phyloP scores from a whole-genome alignment of 2,888 invertebrate species.

The Phoronis australis region DNA sequence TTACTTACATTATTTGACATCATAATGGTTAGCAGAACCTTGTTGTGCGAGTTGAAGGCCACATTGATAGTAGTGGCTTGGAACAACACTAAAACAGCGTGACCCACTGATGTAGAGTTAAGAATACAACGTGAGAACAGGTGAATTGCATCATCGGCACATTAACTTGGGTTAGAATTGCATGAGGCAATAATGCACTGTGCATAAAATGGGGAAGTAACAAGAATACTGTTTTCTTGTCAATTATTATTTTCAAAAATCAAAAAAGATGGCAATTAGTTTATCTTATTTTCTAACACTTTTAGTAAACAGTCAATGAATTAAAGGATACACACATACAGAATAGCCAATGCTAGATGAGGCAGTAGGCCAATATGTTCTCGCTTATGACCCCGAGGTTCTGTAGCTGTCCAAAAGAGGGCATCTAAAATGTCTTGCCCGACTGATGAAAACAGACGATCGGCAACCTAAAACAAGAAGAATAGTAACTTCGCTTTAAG shows the following conservation, averaged over 20 bases:
- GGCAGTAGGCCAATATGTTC: slow-evolving; percentile 75
- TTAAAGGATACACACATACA: slow-evolving; percentile 90
- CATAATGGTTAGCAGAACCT: slow-evolving; percentile 96
- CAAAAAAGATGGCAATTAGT: neutral
- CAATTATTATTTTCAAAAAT: neutral
- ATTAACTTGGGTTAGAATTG: too few species aligned
- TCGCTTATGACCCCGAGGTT: slow-evolving; percentile 71
- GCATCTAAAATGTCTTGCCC: slow-evolving; percentile 98
- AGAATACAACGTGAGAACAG: too few species aligned
- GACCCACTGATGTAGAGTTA: too few species aligned
- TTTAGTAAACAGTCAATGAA: neutral
- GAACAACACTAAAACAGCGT: slow-evolving; percentile 54
- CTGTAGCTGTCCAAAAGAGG: slow-evolving; percentile 96
- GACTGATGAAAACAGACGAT: slow-evolving; percentile 78
- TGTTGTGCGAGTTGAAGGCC: slow-evolving; percentile 98
- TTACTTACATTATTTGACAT: slow-evolving; percentile 97
- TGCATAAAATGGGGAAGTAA: too few species aligned
- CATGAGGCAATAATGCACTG: too few species aligned
- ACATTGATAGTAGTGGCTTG: slow-evolving; percentile 98
- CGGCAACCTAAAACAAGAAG: slow-evolving; percentile 61
- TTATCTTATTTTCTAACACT: neutral
- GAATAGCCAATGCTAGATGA: slow-evolving; percentile 84
- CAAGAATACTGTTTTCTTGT: neutral
- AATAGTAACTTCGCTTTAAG: neutral
- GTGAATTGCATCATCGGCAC: too few species aligned